Conservation (phyloP, 2,113 vertebrate species). For the Probosciger aterrimus region DNA sequence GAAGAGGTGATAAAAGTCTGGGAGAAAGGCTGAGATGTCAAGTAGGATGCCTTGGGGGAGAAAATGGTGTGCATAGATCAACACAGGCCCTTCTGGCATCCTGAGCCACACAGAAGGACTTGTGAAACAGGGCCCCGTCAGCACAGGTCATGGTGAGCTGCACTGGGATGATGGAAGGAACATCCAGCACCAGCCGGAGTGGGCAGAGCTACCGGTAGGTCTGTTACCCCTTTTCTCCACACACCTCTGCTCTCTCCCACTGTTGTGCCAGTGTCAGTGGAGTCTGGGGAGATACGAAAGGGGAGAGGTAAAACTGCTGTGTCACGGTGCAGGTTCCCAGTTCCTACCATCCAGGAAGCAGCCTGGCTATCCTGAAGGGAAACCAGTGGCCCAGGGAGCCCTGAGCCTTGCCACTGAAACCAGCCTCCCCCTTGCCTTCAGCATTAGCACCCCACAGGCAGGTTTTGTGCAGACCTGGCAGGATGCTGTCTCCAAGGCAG, state of each 20-base stretch:
- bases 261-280: neutral
- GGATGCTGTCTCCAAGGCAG: neutral
- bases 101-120: neutral
- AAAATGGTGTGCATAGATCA: constrained; percentile 56
- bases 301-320: neutral
- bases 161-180: neutral
- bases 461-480: neutral
- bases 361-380: fast-evolving
- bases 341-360: neutral
- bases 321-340: neutral
- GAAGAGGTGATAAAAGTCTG: neutral
- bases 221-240: neutral
- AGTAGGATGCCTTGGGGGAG: neutral
- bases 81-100: neutral
- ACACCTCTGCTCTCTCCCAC: neutral
- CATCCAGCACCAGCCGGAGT: neutral
- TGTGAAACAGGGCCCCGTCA: neutral
- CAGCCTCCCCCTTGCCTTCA: neutral
- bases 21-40: neutral
- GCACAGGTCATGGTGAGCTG: fast-evolving
- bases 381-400: neutral
- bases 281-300: neutral
- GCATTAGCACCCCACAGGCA: fast-evolving
- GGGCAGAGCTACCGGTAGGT: neutral
- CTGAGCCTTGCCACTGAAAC: neutral